These are phyloP conservation scores for Drosophila putrida DNA, from an alignment of 2,888 invertebrate genomes.

Conservation along the genomic window DNA sequence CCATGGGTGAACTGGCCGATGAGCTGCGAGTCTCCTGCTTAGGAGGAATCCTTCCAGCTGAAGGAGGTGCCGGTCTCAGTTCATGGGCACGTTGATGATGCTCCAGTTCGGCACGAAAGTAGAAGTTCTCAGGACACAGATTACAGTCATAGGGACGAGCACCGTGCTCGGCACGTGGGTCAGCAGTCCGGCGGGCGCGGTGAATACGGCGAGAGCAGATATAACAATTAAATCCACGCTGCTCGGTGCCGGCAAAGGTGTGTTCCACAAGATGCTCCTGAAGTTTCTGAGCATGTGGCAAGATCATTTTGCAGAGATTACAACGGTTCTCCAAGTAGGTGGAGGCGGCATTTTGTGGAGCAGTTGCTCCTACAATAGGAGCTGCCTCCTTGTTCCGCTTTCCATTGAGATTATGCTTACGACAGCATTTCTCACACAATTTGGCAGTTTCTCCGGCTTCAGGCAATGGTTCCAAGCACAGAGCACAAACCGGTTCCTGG, in stretches of 20 bases:
- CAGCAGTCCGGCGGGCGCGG: conserved; percentile 92
- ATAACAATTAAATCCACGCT: conserved; percentile 92
- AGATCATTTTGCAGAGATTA: conserved; percentile 91
- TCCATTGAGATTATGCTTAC: conserved; percentile 85
- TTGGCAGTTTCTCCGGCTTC: conserved; percentile 74
- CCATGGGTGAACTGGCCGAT: conserved; percentile 32
- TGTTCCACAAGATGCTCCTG: conserved; percentile 97
- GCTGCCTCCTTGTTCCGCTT: conserved; percentile 60
- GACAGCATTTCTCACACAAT: conserved; percentile 92
- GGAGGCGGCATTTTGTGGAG: conserved; percentile 60
- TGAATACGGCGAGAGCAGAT: conserved; percentile 95
- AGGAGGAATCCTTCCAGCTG: neutral
- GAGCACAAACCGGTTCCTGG: conserved; percentile 86
- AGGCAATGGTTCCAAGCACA: conserved; percentile 86
- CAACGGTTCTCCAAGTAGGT: conserved; percentile 87
- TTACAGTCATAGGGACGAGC: conserved; percentile 94
- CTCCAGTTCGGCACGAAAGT: conserved; percentile 95
- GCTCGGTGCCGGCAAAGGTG: conserved; percentile 94
- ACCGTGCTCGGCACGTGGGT: conserved; percentile 94
- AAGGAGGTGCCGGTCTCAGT: conserved; percentile 38
- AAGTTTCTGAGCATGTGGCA: conserved; percentile 92
- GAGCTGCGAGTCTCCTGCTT: conserved; percentile 43
- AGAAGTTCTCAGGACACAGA: conserved; percentile 93
- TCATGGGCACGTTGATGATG: conserved; percentile 91
- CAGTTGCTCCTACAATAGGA: conserved; percentile 2